These are phyloP conservation scores for Numenius phaeopus DNA, from an alignment of 2,797 vertebrate genomes.

Conservation along the genomic window DNA sequence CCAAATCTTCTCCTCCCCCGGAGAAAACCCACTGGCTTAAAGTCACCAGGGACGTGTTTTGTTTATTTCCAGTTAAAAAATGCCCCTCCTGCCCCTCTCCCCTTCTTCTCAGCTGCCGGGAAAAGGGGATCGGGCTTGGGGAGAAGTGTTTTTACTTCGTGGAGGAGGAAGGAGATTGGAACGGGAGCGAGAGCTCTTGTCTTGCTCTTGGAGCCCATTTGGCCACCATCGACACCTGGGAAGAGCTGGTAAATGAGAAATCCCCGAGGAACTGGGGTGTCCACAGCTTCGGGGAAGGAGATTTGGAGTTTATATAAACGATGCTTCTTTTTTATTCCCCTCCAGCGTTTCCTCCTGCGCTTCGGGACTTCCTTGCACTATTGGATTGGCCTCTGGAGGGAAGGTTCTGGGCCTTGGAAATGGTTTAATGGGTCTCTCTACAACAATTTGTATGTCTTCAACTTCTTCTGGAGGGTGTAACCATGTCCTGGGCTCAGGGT, in stretches of 20 bases:
- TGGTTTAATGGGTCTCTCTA: background rate
- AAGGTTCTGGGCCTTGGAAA: background rate
- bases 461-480: background rate
- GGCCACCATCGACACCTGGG: background rate
- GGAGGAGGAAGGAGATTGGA: background rate
- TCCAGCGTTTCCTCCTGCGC: background rate
- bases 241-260: background rate
- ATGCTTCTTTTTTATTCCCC: background rate
- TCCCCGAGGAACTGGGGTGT: background rate
- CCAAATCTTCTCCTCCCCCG: too few species aligned
- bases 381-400: background rate
- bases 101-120: background rate
- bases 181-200: background rate
- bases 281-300: fast-evolving
- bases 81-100: background rate
- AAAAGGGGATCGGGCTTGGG: fast-evolving
- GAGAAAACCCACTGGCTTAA: fast-evolving
- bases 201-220: background rate
- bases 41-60: fast-evolving
- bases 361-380: fast-evolving
- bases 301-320: background rate
- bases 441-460: fast-evolving
- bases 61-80: background rate
- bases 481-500: background rate
- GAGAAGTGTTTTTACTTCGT: background rate